Evolutionary conservation across 2,113 vertebrate species (phyloP), one percentile per base, ranked within the genome.

Genomic region (Apodemus sylvaticus): DNA sequence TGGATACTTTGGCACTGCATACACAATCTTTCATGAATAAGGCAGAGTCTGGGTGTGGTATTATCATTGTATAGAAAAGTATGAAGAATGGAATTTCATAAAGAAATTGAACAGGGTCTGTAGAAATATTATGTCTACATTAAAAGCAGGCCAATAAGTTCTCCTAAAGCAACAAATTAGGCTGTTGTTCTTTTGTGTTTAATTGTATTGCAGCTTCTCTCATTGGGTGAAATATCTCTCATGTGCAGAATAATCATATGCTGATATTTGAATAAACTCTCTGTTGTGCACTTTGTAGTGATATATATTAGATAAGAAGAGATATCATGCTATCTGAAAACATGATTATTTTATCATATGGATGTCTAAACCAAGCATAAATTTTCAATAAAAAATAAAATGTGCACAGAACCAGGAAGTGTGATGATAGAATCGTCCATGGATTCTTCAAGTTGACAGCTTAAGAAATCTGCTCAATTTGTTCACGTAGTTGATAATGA

Each of bases 351-450:
- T 89, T 51, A 90, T 94, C 36, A 86, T 64, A 87, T 14, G 1
- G 86, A 58, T 53, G 14, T 94, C 74, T 94, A 81, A 96, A 94
- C 48, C 53, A 94, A 76, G 19, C 3, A 86, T 76, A 8, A 62
- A 26, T 85, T 94, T 96, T 93, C 29, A 93, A 91, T 81, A 76
- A 89, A 53, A 91, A 91, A 87, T 93, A 42, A 94, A 95, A 97
- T 93, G 24, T 86, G 8, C 66, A 36, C 31, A 36, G 34, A 68
- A 36, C 14, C 13, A 68, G 13, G 36, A 68, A 68, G 66, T 68
- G 26, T 68, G 66, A 36, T 68, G 66, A 34, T 36, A 34, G 13
- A 29, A 62, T 64, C 10, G 62, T 64, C 9, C 62, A 9, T 64
- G 26, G 26, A 64, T 64, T 64, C 10, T 64, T 64, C 62, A 64